Evolutionary conservation across 2,113 vertebrate species (phyloP), one percentile per base, ranked within the genome.

Genomic region (Oncorhynchus clarkii): DNA sequence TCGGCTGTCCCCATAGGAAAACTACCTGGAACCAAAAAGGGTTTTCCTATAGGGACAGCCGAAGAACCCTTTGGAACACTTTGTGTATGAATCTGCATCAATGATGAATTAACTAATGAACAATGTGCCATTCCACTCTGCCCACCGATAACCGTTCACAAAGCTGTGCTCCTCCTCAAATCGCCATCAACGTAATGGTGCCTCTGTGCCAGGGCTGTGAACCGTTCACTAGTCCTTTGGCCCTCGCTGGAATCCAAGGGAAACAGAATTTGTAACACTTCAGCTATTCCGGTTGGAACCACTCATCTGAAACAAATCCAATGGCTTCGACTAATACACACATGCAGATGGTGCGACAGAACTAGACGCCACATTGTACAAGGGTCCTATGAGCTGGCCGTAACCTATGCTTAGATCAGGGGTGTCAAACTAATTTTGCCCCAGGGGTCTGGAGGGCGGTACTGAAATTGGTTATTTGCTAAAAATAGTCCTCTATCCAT

Each of bases 231-330:
- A 45, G 39, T 45, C 39, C 39, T 45, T 45, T 45, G 9, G 39
- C 39, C 39, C 39, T 45, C 39, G 39, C 39, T 45, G 39, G 39
- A 45, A 45, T 45, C 39, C 39, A 83, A 88, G 87, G 87, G 84
- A 89, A 93, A 88, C 78, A 77, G 82, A 75, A 80, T 92, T 89
- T 90, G 74, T 85, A 80, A 82, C 90, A 92, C 86, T 88, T 90
- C 85, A 84, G 87, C 89, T 91, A 79, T 84, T 82, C 79, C 78
- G 79, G 82, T 89, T 76, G 71, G 78, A 11, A 45, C 74, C 84
- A 86, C 82, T 91, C 82, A 77, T 89, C 90, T 45, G 39, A 88
- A 86, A 89, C 76, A 89, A 90, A 93, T 90, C 80, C 89, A 76
- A 78, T 84, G 87, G 89, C 70, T 80, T 65, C 18, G 57, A 34